These are phyloP conservation scores for Agapornis roseicollis DNA, from an alignment of 2,113 vertebrate genomes.

Conservation along the genomic window DNA sequence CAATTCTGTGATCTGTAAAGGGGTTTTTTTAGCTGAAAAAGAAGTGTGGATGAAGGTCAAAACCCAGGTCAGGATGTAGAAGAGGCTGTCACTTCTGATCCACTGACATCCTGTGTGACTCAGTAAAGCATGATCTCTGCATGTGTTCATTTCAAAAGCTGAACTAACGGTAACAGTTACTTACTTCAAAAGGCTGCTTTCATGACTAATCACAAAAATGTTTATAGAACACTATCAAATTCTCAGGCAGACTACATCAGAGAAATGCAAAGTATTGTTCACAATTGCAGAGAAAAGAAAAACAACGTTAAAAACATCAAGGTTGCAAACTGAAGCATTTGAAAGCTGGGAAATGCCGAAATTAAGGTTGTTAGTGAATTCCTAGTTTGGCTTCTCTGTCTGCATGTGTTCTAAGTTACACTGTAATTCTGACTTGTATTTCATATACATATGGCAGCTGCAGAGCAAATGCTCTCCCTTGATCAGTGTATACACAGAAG, in stretches of 20 bases:
- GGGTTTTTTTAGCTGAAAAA: background rate
- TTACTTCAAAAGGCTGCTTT: background rate
- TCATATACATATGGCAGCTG: background rate
- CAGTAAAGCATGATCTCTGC: background rate
- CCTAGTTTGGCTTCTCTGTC: background rate
- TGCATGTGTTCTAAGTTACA: background rate
- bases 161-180: background rate
- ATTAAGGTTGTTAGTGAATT: background rate
- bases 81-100: background rate
- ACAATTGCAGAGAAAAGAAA: background rate
- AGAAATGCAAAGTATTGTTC: slow-evolving; percentile 1
- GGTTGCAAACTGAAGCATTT: background rate
- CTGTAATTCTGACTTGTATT: background rate
- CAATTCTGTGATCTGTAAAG: slow-evolving; percentile 14
- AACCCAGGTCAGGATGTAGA: background rate
- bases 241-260: background rate
- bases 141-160: background rate
- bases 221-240: background rate
- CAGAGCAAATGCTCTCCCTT: background rate
- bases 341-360: background rate
- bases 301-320: background rate
- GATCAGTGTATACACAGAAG: background rate
- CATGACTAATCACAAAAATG: background rate
- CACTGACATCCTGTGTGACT: background rate
- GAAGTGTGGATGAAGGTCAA: slow-evolving; percentile 1